phyloP scores from a whole-genome alignment of 1,140 invertebrate genomes.

The Bemisia tabaci region DNA sequence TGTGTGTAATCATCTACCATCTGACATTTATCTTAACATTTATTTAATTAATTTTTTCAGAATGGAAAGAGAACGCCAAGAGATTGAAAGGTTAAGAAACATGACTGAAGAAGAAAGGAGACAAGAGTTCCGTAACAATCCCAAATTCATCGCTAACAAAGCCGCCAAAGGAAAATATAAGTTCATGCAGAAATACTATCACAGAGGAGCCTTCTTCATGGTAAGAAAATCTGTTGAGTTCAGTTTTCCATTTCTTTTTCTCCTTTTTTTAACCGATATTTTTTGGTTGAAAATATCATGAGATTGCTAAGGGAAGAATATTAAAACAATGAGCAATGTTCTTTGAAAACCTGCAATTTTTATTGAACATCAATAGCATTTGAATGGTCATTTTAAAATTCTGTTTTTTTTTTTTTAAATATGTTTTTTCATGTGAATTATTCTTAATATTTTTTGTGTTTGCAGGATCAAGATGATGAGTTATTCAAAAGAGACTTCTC shows the following conservation, averaged over 20 bases:
- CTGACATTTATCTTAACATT: too few relatives aligned
- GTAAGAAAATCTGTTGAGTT: conserved; percentile 29
- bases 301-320: too few relatives aligned
- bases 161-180: conserved; percentile 97
- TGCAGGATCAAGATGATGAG: conserved; percentile 75
- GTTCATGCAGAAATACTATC: conserved; percentile 99
- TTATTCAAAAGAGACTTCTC: conserved; percentile 93
- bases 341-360: too few relatives aligned
- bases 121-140: conserved; percentile 80
- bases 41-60: conserved; percentile 29
- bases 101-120: conserved; percentile 95
- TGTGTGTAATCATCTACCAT: too few relatives aligned
- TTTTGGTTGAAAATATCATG: too few relatives aligned
- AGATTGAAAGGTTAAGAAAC: conserved; percentile 80
- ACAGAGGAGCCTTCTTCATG: conserved; percentile 96
- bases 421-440: too few relatives aligned
- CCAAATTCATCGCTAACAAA: conserved; percentile 88
- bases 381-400: too few relatives aligned
- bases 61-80: conserved; percentile 69
- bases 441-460: too few relatives aligned
- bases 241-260: too few relatives aligned
- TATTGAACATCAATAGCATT: too few relatives aligned
- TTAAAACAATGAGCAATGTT: too few relatives aligned
- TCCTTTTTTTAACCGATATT: background rate
- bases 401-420: too few relatives aligned